These are phyloP conservation scores for Epistrophe eligans DNA, from an alignment of 2,888 invertebrate genomes.

Conservation along the genomic window DNA sequence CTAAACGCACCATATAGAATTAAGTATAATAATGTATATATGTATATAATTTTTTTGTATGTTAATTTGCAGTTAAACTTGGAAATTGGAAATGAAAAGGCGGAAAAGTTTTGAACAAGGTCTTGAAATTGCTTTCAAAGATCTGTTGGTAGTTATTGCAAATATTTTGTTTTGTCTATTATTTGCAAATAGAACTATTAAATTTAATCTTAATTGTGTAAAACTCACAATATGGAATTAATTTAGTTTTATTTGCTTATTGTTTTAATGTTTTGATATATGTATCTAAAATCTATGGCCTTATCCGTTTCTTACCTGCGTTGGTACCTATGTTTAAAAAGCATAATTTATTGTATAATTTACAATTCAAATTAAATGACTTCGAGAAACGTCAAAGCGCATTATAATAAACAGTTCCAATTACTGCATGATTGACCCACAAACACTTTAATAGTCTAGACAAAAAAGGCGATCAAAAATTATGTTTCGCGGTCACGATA, in stretches of 20 bases:
- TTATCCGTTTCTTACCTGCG: not conserved
- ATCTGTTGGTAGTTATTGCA: not conserved
- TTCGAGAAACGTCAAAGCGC: not conserved
- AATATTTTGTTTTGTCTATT: not conserved
- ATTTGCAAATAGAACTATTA: constrained; percentile 7
- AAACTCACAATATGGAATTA: constrained; percentile 6
- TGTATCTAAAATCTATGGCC: not conserved
- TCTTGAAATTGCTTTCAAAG: constrained; percentile 24
- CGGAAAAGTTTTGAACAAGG: constrained; percentile 37
- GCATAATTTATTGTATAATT: not conserved
- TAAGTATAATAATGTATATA: not conserved
- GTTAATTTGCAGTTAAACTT: constrained; percentile 47
- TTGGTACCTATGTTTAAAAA: not conserved
- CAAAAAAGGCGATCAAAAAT: not conserved
- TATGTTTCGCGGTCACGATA: too few relatives aligned
- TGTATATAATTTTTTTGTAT: constrained; percentile 24
- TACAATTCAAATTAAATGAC: not conserved
- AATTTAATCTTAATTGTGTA: not conserved
- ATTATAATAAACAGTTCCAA: not conserved
- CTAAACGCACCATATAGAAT: constrained; percentile 10
- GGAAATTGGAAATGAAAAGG: constrained; percentile 44
- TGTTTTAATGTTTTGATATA: not conserved
- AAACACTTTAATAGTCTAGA: not conserved
- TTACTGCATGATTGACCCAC: not conserved
- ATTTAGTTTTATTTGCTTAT: not conserved